Evolutionary conservation across 2,888 invertebrate species (phyloP), one percentile per base, ranked within the genome.

Genomic region (Abrostola tripartita): DNA sequence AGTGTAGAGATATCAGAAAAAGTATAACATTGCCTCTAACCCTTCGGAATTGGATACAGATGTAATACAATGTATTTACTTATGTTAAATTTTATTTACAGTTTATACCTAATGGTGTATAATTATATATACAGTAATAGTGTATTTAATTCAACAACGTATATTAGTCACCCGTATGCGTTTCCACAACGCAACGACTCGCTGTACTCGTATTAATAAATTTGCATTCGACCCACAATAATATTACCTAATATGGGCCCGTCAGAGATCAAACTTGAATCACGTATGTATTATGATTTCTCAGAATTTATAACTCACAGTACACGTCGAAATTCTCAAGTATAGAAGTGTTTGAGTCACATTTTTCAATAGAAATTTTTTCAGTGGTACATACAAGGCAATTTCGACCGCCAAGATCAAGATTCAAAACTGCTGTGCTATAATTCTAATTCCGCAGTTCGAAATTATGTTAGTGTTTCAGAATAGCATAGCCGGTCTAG

Each of bases 191-290:
- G 12, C 12, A 12, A 12, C n/a, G n/a, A n/a, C n/a, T 7, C 42
- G 42, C n/a, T 61, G 54, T 54, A 55, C 11, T 47, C 49, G n/a
- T 42, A 24, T 44, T 24, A 50, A 8, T 59, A 11, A 24, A 54
- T 63, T 50, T 64, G 52, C 65, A 61, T 41, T 37, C 59, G 42
- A 44, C 68, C 58, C 58, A 65, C 76, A 24, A 1, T 5, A 14
- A 41, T 52, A 68, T 67, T 52, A 52, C 74, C 74, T 57, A 63
- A 76, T 63, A 76, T 14, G 64, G 74, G 10, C 14, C 42, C 12
- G 12, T 12, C 7, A 54, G 11, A 42, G 24, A 42, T 52, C 4
- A 50, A n/a, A 47, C 47, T 66, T 74, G 70, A 76, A 58, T 76
- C 74, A 76, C 61, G 24, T 14, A 14, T 36, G 12, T 49, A 56